Base-by-base conservation (phyloP, 2,113 vertebrate genomes). In the Pteronura brasiliensis region DNA sequence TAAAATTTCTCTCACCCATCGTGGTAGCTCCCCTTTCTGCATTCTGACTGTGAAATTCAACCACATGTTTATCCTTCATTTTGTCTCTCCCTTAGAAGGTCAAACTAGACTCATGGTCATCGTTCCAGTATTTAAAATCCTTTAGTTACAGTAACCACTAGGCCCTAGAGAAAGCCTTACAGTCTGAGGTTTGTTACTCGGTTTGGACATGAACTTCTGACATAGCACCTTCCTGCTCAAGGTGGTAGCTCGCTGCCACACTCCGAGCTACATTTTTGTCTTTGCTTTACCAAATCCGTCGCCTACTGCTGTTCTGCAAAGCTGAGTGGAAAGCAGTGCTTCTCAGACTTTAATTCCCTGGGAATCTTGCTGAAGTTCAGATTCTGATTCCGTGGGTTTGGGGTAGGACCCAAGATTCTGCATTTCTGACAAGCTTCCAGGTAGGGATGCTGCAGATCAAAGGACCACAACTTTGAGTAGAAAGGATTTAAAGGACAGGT, bases 211-310 rank as follows among this genome's bases (percentile, higher is more conserved):
- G 67, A 80, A 44, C 29, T 97, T 34, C 72, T 20, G 44, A 93
- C 39, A 49, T 47, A 95, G 77, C 57, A 49, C 80, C 42, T 89
- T 63, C 27, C 49, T 74, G 71, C 72, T 92, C 96, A 88, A 11
- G 80, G 74, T 71, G 42, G 44, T 88, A 63, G 79, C 31, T 65
- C 47, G 67, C 52, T 57, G 77, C 59, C 52, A 47, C 23, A 13
- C 84, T 97, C 77, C 36, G 65, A 88, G 36, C 77, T 76, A 18
- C 69, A 71, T 81, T 96, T 96, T 92, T 95, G 57, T 59, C 63
- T 90, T 93, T 81, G 61, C 69, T 92, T 94, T 83, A 88, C 74
- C 92, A 88, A 95, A 88, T 80, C 31, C 57, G 21, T 94, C 47
- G 59, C 59, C 83, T 76, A 67, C 14, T 94, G 69, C 44, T 14